These are phyloP conservation scores for Schlechtendalia chinensis DNA, from an alignment of 1,140 invertebrate genomes.

Conservation along the genomic window DNA sequence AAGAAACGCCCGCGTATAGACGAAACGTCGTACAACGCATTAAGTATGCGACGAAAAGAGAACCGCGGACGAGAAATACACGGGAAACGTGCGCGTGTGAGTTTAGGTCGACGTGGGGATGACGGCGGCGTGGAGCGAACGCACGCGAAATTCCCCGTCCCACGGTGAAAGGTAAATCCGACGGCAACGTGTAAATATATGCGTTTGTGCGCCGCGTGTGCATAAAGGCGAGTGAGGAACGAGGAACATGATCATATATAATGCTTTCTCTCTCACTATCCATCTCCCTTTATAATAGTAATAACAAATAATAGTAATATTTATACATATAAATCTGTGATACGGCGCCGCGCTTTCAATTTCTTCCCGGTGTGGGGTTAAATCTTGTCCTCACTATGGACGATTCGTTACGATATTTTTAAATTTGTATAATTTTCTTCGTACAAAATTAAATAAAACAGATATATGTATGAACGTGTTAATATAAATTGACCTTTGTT, in stretches of 20 bases:
- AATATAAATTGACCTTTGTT: no score
- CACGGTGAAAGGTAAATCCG: neutral
- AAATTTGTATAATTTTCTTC: no score
- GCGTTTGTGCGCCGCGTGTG: neutral
- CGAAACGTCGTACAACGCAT: slow-evolving; percentile 29
- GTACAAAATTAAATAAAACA: no score
- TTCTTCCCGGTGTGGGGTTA: no score
- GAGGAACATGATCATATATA: neutral
- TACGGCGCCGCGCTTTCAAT: no score
- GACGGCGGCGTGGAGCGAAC: neutral
- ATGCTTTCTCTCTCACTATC: no score
- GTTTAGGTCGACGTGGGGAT: neutral
- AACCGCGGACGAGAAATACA: neutral
- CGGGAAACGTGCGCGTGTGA: neutral
- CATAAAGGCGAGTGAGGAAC: neutral
- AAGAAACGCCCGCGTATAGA: neutral
- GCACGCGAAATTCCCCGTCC: neutral
- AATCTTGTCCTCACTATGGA: no score
- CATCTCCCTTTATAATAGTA: no score
- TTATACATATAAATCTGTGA: no score
- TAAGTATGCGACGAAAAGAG: slow-evolving; percentile 20
- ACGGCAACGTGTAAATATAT: neutral
- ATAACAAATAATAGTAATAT: no score
- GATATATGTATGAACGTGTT: no score
- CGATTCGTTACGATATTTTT: no score